Base-by-base conservation (phyloP, 2,113 vertebrate species). In the Urocynchramus pylzowi region DNA sequence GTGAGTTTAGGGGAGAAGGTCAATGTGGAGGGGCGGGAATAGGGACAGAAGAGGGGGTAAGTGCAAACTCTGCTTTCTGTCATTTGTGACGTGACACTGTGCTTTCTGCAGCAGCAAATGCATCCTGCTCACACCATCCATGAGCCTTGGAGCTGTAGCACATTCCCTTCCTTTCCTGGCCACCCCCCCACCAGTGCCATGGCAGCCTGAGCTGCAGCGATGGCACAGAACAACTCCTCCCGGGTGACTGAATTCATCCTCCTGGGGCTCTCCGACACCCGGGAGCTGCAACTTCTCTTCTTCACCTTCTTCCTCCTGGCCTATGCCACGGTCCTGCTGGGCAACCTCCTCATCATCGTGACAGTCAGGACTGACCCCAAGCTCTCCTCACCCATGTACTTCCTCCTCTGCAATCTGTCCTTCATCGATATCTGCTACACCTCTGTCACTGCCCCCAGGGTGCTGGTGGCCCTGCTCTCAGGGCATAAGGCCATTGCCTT, bases 381-480 rank as follows among this genome's bases (percentile, higher is more conserved):
- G 28, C 92, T 98, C 45, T 87, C 94, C 68, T 97, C 95, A 0
- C 97, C 97, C 13, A 95, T 98, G 95, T 97, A 97, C 56, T 97
- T 98, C 57, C 87, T 98, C 26, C 87, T 98, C 28, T 94, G 96
- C 84, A 95, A 98, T 21, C 84, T 98, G 59, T 97, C 98, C 18
- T 87, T 97, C 71, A 53, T 97, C 9, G 98, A 98, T 2, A 96
- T 98, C 78, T 98, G 97, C 67, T 96, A 28, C 37, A 95, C 91
- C 45, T 97, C 97, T 7, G 75, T 97, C 87, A 97, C 86, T 2
- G 41, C 57, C 19, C 98, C 97, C 67, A 97, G 92, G 70, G 90
- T 95, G 96, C 90, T 97, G 74, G 64, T 84, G 77, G 96, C 95
- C 77, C 95, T 96, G 74, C 52, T 98, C 23, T 90, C 13, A 13